Evolutionary conservation across 1,140 invertebrate genomes (phyloP).

Genomic region (Dolichoris vasculosae): DNA sequence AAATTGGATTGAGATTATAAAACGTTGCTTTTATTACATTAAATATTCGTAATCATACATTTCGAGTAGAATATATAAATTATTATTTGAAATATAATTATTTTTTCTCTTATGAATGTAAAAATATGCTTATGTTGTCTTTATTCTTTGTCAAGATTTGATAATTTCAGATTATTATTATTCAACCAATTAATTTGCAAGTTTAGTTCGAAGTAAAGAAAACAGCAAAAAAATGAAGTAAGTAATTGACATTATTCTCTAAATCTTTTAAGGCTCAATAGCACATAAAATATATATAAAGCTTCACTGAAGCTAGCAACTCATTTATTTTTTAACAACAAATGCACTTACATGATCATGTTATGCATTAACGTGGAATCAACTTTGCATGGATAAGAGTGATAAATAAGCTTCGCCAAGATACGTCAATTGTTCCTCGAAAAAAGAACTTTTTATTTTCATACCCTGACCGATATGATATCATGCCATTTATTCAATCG

Average conservation of each 20-base stretch:
- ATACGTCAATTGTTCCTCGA: not conserved
- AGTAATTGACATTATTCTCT: too few species aligned
- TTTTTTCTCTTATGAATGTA: not conserved
- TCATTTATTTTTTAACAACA: too few species aligned
- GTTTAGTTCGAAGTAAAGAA: not conserved
- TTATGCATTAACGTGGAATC: not conserved
- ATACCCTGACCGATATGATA: not conserved
- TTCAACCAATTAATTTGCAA: not conserved
- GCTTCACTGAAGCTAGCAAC: too few species aligned
- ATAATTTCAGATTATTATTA: not conserved
- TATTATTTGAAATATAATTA: not conserved
- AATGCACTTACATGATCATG: not conserved
- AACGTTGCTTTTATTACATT: too few species aligned
- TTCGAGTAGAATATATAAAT: too few species aligned
- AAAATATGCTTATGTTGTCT: not conserved
- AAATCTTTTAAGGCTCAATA: too few species aligned
- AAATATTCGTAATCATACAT: too few species aligned
- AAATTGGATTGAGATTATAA: too few species aligned
- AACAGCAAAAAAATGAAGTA: not conserved
- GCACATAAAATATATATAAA: too few species aligned
- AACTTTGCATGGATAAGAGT: slow-evolving; percentile 9
- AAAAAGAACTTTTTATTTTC: not conserved
- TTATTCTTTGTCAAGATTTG: not conserved
- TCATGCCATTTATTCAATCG: not conserved
- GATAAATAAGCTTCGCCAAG: not conserved